Evolutionary conservation across 2,113 vertebrate species (phyloP), one percentile per base, ranked within the genome.

Genomic region (Heliornis fulica): DNA sequence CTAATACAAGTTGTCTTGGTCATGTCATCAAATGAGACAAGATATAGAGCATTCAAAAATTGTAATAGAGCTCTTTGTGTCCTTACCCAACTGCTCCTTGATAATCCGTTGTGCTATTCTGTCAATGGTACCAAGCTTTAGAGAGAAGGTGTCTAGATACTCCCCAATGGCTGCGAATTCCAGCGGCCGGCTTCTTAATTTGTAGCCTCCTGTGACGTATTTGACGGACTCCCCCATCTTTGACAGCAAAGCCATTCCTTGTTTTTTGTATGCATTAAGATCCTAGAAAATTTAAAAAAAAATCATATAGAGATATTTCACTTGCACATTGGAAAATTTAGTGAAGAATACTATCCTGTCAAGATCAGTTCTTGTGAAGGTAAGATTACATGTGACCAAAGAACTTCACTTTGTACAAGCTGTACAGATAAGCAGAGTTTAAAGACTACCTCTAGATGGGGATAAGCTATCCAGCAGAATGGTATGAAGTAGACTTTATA

Each of bases 31-130:
- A 48, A 3, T 5, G 51, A 14, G 79, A 11, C 5, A 56, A 60
- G 43, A 48, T 6, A 69, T 10, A 60, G 31, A 69, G 7, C 15
- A 63, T 43, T 77, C 46, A 41, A 77, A 57, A 10, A 46, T 41
- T 60, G 68, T 1, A 9, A 40, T 3, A 51, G 15, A 93, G 74
- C 17, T 45, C 3, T n/a, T 71, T 40, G 38, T 9, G 10, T 57
- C 48, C 95, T 97, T 97, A 99, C 99, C 99, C 94, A 99, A 92
- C 97, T 99, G 99, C 83, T 99, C 99, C 89, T 99, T 99, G 94
- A 99, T 99, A 97, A 99, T 99, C 82, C 99, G 98, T 95, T 99
- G 99, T 86, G 99, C 98, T 97, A 99, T 99, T 92, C 99, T 98
- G 91, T 99, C 99, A 40, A 99, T 99, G 82, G 99, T 99, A 82